phyloP scores from a whole-genome alignment of 2,797 vertebrate genomes.

The Carcharodon carcharias region DNA sequence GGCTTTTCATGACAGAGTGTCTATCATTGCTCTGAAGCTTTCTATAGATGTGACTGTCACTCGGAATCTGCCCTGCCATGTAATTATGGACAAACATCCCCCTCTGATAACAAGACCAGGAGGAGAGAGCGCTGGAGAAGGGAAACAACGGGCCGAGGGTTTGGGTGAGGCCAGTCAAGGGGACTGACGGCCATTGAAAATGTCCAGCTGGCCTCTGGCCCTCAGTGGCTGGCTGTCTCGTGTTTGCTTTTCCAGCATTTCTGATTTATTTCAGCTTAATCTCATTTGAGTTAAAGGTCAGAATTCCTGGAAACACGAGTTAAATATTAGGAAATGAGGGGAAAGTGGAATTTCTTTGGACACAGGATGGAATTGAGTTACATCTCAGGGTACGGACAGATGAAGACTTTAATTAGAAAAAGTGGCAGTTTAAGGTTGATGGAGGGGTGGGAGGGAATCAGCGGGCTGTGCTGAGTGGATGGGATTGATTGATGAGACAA shows the following conservation, averaged over 20 bases:
- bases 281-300: not conserved
- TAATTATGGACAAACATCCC: not conserved
- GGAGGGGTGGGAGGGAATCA: not conserved
- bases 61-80: too few species aligned
- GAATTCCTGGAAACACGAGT: not conserved
- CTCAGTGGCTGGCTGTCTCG: not conserved
- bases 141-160: too few species aligned
- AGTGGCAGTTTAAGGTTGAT: not conserved
- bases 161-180: not conserved
- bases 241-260: not conserved
- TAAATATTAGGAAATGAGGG: not conserved
- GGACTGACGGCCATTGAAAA: not conserved
- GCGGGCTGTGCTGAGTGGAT: not conserved
- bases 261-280: not conserved
- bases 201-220: too few species aligned
- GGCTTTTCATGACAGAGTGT: too few species aligned
- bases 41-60: too few species aligned
- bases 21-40: too few species aligned
- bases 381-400: too few species aligned
- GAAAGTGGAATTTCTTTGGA: not conserved
- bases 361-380: not conserved
- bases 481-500: not conserved
- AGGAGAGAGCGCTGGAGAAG: not conserved
- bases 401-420: not conserved
- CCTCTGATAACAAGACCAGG: not conserved